These are phyloP conservation scores for Aurelia sp. DNA, from an alignment of 30 jellyfish, hydroid and myxozoan species.

Conservation along the genomic window DNA sequence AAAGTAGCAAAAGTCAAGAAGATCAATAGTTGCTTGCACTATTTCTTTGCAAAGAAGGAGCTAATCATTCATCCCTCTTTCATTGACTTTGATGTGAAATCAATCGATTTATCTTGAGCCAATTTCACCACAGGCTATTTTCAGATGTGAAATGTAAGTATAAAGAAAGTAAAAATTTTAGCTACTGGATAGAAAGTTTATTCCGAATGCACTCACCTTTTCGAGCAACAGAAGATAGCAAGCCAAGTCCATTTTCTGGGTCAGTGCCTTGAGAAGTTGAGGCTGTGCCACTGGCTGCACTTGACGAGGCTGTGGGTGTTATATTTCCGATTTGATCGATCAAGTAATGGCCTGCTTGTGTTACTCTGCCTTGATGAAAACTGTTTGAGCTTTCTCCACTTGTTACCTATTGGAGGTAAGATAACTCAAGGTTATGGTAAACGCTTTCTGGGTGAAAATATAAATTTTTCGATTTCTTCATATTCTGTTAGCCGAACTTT, in stretches of 20 bases:
- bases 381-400: constrained; percentile 32
- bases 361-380: constrained; percentile 34
- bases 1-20: no score
- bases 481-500: no score
- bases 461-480: no score
- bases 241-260: constrained; percentile 94
- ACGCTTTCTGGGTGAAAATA: no score
- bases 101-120: no score
- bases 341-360: constrained; percentile 71
- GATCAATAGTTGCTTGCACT: no score
- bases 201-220: constrained; percentile 56
- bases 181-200: not conserved
- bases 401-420: constrained; percentile 8
- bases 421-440: no score
- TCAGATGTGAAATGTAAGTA: no score
- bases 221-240: constrained; percentile 98
- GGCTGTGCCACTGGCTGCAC: constrained; percentile 65
- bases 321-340: constrained; percentile 77
- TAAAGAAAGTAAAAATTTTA: not conserved
- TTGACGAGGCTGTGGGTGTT: constrained; percentile 61
- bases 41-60: no score
- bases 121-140: no score
- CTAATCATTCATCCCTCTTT: no score
- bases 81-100: no score
- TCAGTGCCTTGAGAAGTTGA: constrained; percentile 55